These are phyloP conservation scores for Nasonia oneida DNA, from an alignment of 2,888 invertebrate species.

Conservation along the genomic window DNA sequence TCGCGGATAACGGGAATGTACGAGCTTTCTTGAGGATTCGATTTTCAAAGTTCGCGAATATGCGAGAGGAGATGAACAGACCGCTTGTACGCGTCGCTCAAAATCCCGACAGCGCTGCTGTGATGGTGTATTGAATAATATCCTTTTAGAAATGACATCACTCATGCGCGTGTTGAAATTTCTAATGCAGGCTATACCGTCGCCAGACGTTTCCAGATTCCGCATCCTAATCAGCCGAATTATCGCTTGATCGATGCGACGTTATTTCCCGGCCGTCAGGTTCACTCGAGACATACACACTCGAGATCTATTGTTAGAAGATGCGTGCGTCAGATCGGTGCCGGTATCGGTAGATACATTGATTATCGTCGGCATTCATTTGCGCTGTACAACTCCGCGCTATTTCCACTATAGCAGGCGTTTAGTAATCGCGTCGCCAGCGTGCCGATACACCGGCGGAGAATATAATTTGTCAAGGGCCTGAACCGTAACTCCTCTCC, in stretches of 20 bases:
- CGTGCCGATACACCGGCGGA: neutral
- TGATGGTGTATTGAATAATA: constrained; percentile 2
- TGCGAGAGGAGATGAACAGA: too few species aligned
- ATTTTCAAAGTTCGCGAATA: too few species aligned
- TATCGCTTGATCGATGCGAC: neutral
- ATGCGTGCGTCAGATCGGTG: neutral
- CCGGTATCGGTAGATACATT: too few species aligned
- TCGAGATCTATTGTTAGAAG: neutral
- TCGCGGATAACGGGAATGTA: constrained; percentile 25
- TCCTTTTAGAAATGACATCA: constrained; percentile 20
- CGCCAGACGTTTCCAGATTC: neutral
- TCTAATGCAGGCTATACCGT: neutral
- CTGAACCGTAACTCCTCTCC: neutral
- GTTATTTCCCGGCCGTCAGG: neutral
- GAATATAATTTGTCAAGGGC: neutral
- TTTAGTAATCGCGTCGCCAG: neutral
- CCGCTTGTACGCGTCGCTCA: neutral
- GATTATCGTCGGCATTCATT: neutral
- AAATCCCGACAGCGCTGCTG: neutral
- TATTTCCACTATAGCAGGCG: neutral
- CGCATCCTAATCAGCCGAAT: constrained; percentile 35
- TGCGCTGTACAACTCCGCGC: neutral
- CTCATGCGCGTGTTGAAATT: neutral
- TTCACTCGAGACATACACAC: neutral
- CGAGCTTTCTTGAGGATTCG: neutral